Conservation (phyloP, 1,140 invertebrate species). For the Pseudobourletiella spinata region DNA sequence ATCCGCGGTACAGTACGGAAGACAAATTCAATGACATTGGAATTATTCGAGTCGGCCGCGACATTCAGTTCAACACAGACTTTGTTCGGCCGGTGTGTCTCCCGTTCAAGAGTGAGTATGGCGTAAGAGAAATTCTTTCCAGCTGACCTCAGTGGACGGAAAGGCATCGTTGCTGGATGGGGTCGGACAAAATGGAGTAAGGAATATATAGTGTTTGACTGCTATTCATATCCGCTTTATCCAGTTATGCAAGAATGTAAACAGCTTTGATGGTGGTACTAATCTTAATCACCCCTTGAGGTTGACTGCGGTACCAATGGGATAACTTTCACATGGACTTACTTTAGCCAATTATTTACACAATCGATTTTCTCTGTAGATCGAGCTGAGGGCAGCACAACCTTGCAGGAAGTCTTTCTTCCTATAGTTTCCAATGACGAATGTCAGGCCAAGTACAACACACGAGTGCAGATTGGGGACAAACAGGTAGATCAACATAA, state of each 20-base stretch:
- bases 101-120: constrained; percentile 12
- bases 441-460: constrained; percentile 29
- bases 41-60: constrained; percentile 25
- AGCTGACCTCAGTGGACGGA: constrained; percentile 2
- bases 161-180: constrained; percentile 20
- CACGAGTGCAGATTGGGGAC: constrained; percentile 9
- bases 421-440: constrained; percentile 26
- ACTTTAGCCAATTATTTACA: no score
- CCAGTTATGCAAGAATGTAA: no score
- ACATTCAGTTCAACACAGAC: constrained; percentile 26
- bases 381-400: constrained; percentile 17
- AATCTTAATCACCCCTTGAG: no score
- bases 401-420: constrained; percentile 19
- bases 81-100: constrained; percentile 26
- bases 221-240: no score
- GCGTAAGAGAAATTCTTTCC: background rate
- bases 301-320: no score
- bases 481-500: no score
- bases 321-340: no score
- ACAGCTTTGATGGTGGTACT: no score
- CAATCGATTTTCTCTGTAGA: constrained; percentile 9
- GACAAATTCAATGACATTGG: constrained; percentile 32
- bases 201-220: background rate
- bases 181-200: constrained; percentile 25
- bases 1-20: constrained; percentile 20